Conservation (phyloP, 2,888 invertebrate genomes). For the Serripes groenlandicus region DNA sequence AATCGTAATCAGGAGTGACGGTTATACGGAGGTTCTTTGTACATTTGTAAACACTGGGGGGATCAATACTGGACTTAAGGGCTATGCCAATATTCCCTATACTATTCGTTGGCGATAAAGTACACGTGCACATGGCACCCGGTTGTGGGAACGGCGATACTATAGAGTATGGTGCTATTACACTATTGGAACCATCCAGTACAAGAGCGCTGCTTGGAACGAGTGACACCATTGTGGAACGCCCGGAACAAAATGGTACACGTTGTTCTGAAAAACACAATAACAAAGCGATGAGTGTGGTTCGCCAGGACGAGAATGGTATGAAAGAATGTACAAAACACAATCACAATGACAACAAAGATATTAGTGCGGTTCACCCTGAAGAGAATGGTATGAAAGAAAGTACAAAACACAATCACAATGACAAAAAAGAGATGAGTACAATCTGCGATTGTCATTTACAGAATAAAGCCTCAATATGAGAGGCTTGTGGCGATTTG, state of each 20-base stretch:
- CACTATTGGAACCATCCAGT: slow-evolving; percentile 9
- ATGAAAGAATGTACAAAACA: too few relatives aligned
- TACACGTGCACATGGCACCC: neutral
- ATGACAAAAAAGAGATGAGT: too few relatives aligned
- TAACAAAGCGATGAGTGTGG: too few relatives aligned
- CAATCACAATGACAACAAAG: too few relatives aligned
- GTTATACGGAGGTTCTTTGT: neutral
- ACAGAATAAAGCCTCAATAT: too few relatives aligned
- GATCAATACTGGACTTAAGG: neutral
- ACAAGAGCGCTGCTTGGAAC: neutral
- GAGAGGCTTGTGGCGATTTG: too few relatives aligned
- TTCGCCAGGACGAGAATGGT: too few relatives aligned
- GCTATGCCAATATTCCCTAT: neutral
- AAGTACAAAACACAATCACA: too few relatives aligned
- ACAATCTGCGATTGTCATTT: too few relatives aligned
- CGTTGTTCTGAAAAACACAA: too few relatives aligned
- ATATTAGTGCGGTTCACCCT: too few relatives aligned
- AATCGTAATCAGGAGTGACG: neutral
- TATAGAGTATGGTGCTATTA: neutral
- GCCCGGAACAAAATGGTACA: slow-evolving; percentile 11
- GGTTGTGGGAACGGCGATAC: neutral
- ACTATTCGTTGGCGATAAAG: neutral
- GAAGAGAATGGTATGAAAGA: too few relatives aligned
- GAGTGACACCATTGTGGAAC: neutral
- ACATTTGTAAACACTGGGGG: neutral